Conservation (phyloP, 2,113 vertebrate species). For the Lamprologus lemairii region DNA sequence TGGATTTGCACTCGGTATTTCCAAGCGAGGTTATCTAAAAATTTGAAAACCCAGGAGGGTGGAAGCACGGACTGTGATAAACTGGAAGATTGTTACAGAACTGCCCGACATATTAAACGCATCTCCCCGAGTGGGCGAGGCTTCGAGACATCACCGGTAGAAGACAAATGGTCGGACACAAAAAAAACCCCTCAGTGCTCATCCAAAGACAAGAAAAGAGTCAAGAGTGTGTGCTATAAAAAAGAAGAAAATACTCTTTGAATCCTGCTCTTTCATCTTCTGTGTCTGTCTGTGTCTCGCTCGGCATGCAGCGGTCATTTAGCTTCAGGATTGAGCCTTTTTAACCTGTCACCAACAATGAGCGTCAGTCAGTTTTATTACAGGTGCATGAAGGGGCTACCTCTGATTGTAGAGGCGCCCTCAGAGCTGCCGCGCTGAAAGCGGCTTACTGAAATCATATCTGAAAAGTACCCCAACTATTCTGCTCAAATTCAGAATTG, state of each 20-base stretch:
- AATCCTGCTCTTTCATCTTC: not conserved
- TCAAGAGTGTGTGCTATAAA: not conserved
- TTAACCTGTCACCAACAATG: slow-evolving; percentile 10
- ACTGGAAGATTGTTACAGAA: not conserved
- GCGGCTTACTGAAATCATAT: not conserved
- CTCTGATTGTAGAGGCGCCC: not conserved
- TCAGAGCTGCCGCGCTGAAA: not conserved
- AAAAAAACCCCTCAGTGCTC: rapidly evolving
- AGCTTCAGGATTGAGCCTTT: not conserved
- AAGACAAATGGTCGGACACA: not conserved
- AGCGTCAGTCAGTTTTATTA: slow-evolving; percentile 14
- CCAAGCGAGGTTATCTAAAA: not conserved
- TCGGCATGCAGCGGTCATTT: not conserved
- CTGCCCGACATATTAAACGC: not conserved
- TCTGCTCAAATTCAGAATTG: not conserved
- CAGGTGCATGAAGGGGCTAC: not conserved
- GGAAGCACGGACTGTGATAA: not conserved
- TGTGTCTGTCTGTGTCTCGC: not conserved
- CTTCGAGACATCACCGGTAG: not conserved
- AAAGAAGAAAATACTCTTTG: not conserved
- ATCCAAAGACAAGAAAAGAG: not conserved
- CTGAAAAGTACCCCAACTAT: not conserved
- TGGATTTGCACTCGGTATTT: not conserved
- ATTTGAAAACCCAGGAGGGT: not conserved
- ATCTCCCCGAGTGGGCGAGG: not conserved